Conservation (phyloP, 1,140 invertebrate species). For the Neodiprion lecontei region DNA sequence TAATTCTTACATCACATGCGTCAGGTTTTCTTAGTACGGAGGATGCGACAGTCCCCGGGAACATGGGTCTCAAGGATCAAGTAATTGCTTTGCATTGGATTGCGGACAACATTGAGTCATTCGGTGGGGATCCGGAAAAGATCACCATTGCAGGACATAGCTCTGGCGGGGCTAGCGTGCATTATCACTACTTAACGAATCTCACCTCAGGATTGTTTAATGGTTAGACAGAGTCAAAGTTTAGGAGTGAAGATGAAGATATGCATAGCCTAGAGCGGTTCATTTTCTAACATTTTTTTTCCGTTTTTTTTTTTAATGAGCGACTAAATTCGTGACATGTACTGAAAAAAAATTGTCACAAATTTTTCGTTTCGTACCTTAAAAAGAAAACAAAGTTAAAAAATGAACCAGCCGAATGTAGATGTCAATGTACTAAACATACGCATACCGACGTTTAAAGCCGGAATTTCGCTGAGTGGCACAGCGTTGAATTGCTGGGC, state of each 20-base stretch:
- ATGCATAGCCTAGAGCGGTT: too few relatives aligned
- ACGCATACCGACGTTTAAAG: slow-evolving; percentile 59
- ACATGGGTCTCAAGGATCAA: slow-evolving; percentile 71
- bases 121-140: slow-evolving; percentile 62
- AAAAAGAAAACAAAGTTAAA: too few relatives aligned
- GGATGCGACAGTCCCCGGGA: slow-evolving; percentile 63
- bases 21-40: slow-evolving; percentile 66
- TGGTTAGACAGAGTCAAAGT: slow-evolving; percentile 44
- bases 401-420: background rate
- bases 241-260: too few relatives aligned
- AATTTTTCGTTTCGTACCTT: too few relatives aligned
- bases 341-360: too few relatives aligned
- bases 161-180: slow-evolving; percentile 64
- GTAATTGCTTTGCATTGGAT: slow-evolving; percentile 67
- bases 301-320: too few relatives aligned
- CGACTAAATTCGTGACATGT: too few relatives aligned
- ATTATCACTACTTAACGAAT: slow-evolving; percentile 69
- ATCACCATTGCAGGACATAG: slow-evolving; percentile 63
- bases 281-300: too few relatives aligned
- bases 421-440: background rate
- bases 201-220: slow-evolving; percentile 50
- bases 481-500: slow-evolving; percentile 76
- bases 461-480: slow-evolving; percentile 82
- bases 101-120: slow-evolving; percentile 62
- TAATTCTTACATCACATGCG: slow-evolving; percentile 12